Percentiles rank a stretch among this genome's conserved stretches.
phyloP scores from a whole-genome alignment of 2,113 vertebrate species.

The Hippocampus guttulatus region DNA sequence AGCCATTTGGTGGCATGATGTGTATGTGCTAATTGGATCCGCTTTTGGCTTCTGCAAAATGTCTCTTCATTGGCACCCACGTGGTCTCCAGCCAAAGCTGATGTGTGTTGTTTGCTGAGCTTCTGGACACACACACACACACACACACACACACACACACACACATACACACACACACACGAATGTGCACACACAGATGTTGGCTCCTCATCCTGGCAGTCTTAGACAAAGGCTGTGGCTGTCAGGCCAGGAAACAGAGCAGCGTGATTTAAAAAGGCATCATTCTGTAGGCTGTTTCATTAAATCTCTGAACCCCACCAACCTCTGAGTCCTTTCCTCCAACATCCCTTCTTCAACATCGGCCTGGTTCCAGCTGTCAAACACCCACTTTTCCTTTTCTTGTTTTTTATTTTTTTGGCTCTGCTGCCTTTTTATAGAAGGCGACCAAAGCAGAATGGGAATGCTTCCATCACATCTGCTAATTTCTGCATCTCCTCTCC shows the following conservation, averaged over 20 bases:
- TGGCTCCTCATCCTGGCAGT: constrained; percentile 29
- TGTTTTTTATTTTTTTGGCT: neutral
- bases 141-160: neutral
- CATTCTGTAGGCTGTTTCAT: constrained; percentile 58
- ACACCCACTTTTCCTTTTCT: constrained; percentile 15
- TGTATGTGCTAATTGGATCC: constrained; percentile 31
- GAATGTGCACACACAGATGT: neutral
- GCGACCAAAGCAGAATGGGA: constrained; percentile 32
- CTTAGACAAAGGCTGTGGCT: constrained; percentile 48
- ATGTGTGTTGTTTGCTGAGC: constrained; percentile 32
- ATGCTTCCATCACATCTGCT: constrained; percentile 45
- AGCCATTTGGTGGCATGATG: constrained; percentile 24
- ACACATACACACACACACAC: neutral
- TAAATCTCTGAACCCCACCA: constrained; percentile 47
- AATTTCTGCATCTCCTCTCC: constrained; percentile 12
- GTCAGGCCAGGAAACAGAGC: constrained; percentile 52
- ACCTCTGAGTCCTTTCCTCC: neutral
- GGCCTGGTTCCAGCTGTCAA: constrained; percentile 28
- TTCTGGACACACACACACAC: constrained; percentile 2
- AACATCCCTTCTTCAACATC: constrained; percentile 17
- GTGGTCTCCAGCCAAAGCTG: constrained; percentile 36
- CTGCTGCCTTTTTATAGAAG: constrained; percentile 28
- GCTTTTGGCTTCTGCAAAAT: constrained; percentile 26
- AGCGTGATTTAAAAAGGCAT: constrained; percentile 68
- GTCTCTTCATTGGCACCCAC: constrained; percentile 18